Evolutionary conservation across 2,888 invertebrate genomes (phyloP), one percentile per base, ranked within the genome.

Genomic region (Glaucopsyche alexis): DNA sequence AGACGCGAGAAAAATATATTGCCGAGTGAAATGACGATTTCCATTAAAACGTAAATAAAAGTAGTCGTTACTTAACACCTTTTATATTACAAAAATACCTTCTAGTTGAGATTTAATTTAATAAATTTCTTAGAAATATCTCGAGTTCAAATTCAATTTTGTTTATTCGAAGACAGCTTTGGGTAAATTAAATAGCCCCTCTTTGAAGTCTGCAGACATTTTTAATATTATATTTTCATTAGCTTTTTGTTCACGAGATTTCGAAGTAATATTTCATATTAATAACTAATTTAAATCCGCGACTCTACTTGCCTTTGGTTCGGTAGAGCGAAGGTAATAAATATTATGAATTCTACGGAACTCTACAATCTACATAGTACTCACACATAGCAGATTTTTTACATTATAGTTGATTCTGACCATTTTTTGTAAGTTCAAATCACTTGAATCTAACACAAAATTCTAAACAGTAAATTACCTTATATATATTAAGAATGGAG

Each of bases 151-250:
- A 19, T 69, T 69, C 16, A 69, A 69, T 69, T 69, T 47, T 47
- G 69, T 47, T 47, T 47, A 69, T 69, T 29, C 45, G 29, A 29
- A 69, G 69, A 47, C 13, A 69, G 69, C 69, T 49, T 29, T 47
- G 69, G 67, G 16, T 49, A 69, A 69, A 69, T 69, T 69, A 69
- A 69, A 69, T 69, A 69, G 19, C 47, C 45, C 13, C 47, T 47
- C 69, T 69, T 69, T 69, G 69, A 69, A 29, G 47, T 47, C 42
- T 42, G 42, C 69, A 19, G 47, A 69, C 47, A 49, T 47, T 69
- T 67, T 49, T 49, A 49, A 69, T 49, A 69, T 69, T 47, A 69
- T 69, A 67, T 45, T 69, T 69, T 69, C 14, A 69, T 69, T 49
- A 69, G 14, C 69, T 69, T 69, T 69, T 47, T 42, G 29, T 69